Percentiles rank a stretch among this genome's conserved stretches.
These are phyloP conservation scores for Formica aserva DNA, from an alignment of 2,888 invertebrate species.

Conservation along the genomic window DNA sequence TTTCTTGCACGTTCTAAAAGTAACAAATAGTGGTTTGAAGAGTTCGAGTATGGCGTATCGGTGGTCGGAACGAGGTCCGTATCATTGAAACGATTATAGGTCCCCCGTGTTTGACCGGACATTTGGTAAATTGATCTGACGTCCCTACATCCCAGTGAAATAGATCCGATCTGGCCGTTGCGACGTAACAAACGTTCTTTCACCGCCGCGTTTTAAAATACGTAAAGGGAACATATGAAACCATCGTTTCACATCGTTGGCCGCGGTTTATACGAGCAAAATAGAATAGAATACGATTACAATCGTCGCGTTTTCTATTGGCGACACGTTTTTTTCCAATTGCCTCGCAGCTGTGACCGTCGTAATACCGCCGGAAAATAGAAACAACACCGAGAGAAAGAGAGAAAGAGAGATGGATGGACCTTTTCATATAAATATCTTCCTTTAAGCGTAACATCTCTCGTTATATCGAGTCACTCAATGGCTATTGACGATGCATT, in stretches of 20 bases:
- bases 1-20: conserved; percentile 23
- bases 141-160: conserved; percentile 78
- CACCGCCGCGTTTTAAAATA: conserved; percentile 38
- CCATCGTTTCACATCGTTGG: not conserved
- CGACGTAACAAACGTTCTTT: conserved; percentile 59
- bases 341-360: not conserved
- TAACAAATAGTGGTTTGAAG: conserved; percentile 36
- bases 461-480: conserved; percentile 10
- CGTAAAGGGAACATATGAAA: conserved; percentile 18
- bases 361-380: not conserved
- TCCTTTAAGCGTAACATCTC: conserved; percentile 29
- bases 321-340: conserved; percentile 23
- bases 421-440: conserved; percentile 7
- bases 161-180: conserved; percentile 68
- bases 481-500: conserved; percentile 28
- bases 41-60: conserved; percentile 53
- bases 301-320: conserved; percentile 3
- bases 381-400: conserved; percentile 5
- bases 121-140: conserved; percentile 84
- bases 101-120: conserved; percentile 84
- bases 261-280: not conserved
- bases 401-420: not conserved
- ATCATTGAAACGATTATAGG: conserved; percentile 83
- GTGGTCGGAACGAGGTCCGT: conserved; percentile 77
- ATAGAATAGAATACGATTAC: conserved; percentile 1